Base-by-base conservation (phyloP, 2,888 invertebrate genomes). In the Nomada flava region DNA sequence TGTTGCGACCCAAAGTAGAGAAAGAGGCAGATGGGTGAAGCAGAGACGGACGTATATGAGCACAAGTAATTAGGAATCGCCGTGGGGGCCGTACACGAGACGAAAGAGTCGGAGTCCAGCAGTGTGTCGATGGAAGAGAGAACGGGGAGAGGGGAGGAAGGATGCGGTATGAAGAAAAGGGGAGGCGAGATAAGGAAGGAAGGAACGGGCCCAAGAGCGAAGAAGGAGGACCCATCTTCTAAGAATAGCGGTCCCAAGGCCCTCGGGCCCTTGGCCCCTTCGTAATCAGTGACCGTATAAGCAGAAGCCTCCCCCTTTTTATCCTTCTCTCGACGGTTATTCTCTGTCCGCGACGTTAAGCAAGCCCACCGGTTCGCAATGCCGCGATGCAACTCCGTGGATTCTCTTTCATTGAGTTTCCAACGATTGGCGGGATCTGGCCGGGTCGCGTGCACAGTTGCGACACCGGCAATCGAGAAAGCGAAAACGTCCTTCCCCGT, bases 181-280 rank as follows among this genome's bases (percentile, higher is more conserved):
- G 42, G 74, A 76, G 55, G 69, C 57, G 63, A 82, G 84, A 85
- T 79, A 68, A 76, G 73, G 71, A 71, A 80, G 76, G 70, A 53
- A 60, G 29, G 59, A 83, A 57, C 73, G 73, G 64, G 26, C 18
- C 55, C 52, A 76, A 73, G 76, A 60, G 82, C 82, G 83, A 79
- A 76, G 69, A 68, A 79, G 60, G 57, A 78, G 80, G 83, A 80
- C 76, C 76, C 83, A 85, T 83, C 86, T 91, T 91, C 91, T 90
- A 90, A 91, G 91, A 91, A 91, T 90, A 91, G 91, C 91, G 91
- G 90, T 87, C 77, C 78, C 87, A 86, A 88, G 88, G 87, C 87
- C 91, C 91, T 86, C 79, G 82, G 90, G 89, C 90, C 90, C 90
- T 88, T 86, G 82, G 87, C 85, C 86, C 85, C 79, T 84, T 79